Evolutionary conservation across 2,113 vertebrate genomes (phyloP).

Genomic region (Stercorarius parasiticus): DNA sequence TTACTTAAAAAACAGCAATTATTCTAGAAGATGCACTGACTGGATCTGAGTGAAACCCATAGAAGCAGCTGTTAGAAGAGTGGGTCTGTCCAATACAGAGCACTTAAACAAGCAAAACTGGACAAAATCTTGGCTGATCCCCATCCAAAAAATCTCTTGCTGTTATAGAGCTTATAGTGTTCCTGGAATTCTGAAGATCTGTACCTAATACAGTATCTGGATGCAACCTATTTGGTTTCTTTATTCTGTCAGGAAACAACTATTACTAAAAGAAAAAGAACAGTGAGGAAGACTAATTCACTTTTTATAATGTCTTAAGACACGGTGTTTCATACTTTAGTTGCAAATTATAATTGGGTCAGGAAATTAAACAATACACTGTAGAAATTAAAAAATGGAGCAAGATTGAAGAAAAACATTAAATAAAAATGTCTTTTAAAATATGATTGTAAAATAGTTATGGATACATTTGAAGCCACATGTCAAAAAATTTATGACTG

Average conservation of each 20-base stretch:
- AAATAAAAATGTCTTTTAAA: slow-evolving; percentile 25
- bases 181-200: background rate
- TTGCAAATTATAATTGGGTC: background rate
- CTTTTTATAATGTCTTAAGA: background rate
- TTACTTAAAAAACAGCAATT: background rate
- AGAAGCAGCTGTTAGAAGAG: background rate
- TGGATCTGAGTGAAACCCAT: background rate
- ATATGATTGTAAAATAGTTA: background rate
- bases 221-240: background rate
- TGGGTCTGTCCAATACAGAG: background rate
- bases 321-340: background rate
- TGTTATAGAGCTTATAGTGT: background rate
- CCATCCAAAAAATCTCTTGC: background rate
- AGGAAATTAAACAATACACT: background rate
- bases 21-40: background rate
- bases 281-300: background rate
- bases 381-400: background rate
- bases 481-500: slow-evolving; percentile 10
- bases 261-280: background rate
- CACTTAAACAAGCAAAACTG: background rate
- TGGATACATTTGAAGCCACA: background rate
- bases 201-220: background rate
- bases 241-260: background rate
- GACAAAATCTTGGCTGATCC: background rate
- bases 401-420: background rate